Evolutionary conservation across 2,888 invertebrate species (phyloP), one percentile per base, ranked within the genome.

Genomic region (Cheilosia vernalis): DNA sequence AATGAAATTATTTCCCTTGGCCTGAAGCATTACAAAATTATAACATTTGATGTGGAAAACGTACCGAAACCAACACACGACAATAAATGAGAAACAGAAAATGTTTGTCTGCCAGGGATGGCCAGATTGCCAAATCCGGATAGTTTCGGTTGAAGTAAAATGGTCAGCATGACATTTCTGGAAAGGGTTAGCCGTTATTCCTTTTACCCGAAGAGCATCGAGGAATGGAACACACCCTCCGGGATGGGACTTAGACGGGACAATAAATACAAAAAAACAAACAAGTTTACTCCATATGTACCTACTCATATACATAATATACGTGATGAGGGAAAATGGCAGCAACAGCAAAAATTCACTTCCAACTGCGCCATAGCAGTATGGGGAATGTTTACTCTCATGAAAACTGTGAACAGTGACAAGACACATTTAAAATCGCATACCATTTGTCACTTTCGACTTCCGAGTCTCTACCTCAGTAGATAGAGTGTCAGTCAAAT

Each of bases 381-480:
- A n/a, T 47, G 37, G 10, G 3, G 4, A 37, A 30, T 44, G 6
- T 27, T 44, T 2, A 42, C n/a, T 21, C 44, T 17, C 61, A 24
- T 49, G 33, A 63, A 21, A 21, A 63, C 19, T 19, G 19, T 49
- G 30, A 37, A 6, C 47, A 30, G 61, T 63, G 63, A 63, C 63
- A 63, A 49, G 21, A 19, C 33, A 37, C 33, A 21, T 33, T 37
- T 33, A 13, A 19, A 33, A 30, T 63, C 30, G 9, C 9, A 64
- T 24, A 24, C 49, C 64, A 64, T 64, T 64, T 64, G 49, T 64
- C 64, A 63, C 27, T 49, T 13, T 4, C 49, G n/a, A 63, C 27
- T 49, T 13, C 13, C 49, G n/a, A 44, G 17, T 0, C 17, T n/a
- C 44, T 7, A 17, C 2, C n/a, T 7, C 33, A 5, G 15, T n/a